Evolutionary conservation across 2,797 vertebrate species (phyloP).

Genomic region (Arvicola amphibius): DNA sequence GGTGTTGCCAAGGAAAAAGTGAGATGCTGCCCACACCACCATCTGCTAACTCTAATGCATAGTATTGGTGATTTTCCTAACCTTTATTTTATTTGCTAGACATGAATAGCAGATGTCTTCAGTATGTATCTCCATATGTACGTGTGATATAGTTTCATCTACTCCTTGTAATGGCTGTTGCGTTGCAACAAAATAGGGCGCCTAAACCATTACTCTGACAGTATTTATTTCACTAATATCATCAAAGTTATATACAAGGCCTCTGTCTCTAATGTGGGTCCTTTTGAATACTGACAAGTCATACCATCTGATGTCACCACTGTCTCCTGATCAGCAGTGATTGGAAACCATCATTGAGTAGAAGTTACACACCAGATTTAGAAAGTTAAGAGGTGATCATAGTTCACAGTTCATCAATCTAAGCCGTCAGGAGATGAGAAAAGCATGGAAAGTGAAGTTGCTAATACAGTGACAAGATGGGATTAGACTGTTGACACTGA

Average conservation of each 20-base stretch:
- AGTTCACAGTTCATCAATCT: background rate
- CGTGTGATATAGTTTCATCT: background rate
- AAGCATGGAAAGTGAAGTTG: background rate
- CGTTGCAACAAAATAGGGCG: background rate
- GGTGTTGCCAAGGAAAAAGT: background rate
- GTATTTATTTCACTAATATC: slow-evolving; percentile 13
- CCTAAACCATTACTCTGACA: background rate
- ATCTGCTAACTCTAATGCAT: background rate
- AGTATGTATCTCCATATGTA: background rate
- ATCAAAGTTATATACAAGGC: background rate
- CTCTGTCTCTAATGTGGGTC: background rate
- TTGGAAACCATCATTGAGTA: background rate
- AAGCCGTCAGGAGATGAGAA: slow-evolving; percentile 23
- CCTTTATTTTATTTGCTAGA: background rate
- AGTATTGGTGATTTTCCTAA: background rate
- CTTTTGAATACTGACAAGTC: background rate
- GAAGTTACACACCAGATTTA: background rate
- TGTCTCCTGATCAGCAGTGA: background rate
- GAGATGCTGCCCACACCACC: background rate
- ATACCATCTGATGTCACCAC: background rate
- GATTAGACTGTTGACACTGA: background rate
- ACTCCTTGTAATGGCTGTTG: background rate
- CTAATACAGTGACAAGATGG: background rate
- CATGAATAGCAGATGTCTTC: background rate
- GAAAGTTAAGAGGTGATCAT: slow-evolving; percentile 15